Evolutionary conservation across 2,888 invertebrate genomes (phyloP).

Genomic region (Meandrusa payeni): DNA sequence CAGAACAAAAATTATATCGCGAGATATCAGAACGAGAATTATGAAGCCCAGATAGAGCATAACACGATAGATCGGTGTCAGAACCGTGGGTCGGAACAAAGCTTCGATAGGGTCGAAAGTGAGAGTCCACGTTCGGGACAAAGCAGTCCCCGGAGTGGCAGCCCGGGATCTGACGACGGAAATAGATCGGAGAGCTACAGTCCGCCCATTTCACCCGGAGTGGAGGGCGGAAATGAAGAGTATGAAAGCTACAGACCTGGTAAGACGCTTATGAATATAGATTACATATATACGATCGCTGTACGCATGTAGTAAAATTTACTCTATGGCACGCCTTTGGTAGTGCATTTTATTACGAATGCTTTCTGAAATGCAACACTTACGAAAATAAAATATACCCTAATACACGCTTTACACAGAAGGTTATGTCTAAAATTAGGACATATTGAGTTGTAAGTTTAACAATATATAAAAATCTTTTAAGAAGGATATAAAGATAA

Average conservation of each 20-base stretch:
- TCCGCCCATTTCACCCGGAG: conserved; percentile 92
- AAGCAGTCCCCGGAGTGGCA: conserved; percentile 58
- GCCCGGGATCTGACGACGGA: conserved; percentile 78
- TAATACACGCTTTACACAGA: too few relatives aligned
- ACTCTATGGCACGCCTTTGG: too few relatives aligned
- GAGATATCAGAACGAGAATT: conserved; percentile 62
- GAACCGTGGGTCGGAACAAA: conserved; percentile 32
- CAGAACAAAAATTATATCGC: conserved; percentile 68
- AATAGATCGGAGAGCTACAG: conserved; percentile 86
- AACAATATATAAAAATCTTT: too few relatives aligned
- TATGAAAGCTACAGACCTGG: conserved; percentile 71
- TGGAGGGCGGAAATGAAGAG: conserved; percentile 83
- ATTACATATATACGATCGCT: too few relatives aligned
- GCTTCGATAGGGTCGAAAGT: conserved; percentile 36
- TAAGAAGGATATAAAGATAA: too few relatives aligned
- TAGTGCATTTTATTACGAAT: too few relatives aligned
- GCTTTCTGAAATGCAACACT: too few relatives aligned
- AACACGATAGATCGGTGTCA: conserved; percentile 65
- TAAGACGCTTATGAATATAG: conserved; percentile 34
- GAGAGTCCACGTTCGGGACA: conserved; percentile 57
- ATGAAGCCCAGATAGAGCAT: conserved; percentile 68
- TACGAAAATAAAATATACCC: too few relatives aligned
- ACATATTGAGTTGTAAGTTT: too few relatives aligned
- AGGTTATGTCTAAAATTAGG: too few relatives aligned
- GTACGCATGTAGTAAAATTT: too few relatives aligned